Evolutionary conservation across 2,797 vertebrate species (phyloP).

Genomic region (Cetoscarus ocellatus): DNA sequence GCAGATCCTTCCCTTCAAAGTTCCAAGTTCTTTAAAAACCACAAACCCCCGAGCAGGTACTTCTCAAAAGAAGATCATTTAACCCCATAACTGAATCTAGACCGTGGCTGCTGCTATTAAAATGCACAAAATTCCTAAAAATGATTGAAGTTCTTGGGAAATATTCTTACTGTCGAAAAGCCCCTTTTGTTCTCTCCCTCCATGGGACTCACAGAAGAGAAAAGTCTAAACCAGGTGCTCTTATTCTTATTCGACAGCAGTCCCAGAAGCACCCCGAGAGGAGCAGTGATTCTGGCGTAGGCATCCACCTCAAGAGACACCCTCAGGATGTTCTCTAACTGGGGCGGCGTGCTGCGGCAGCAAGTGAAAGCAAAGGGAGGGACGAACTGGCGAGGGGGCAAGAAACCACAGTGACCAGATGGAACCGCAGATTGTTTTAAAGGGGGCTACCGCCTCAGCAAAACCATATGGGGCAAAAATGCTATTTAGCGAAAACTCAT

Average conservation of each 20-base stretch:
- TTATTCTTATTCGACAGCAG: conserved; percentile 38
- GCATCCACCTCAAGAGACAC: conserved; percentile 51
- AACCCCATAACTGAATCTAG: too few species aligned
- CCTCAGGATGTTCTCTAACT: conserved; percentile 60
- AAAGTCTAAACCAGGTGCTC: conserved; percentile 19
- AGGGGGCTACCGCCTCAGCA: conserved; percentile 69
- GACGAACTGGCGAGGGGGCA: conserved; percentile 43
- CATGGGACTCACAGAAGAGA: conserved; percentile 29
- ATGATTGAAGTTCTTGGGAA: too few species aligned
- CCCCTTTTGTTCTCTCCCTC: conserved; percentile 43
- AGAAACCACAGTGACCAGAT: conserved; percentile 79
- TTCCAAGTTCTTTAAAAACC: too few species aligned
- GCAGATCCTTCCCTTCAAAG: too few species aligned
- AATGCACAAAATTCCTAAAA: too few species aligned
- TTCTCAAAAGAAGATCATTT: too few species aligned
- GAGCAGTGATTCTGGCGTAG: conserved; percentile 36
- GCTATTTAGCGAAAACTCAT: conserved; percentile 64
- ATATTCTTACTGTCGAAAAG: conserved; percentile 16
- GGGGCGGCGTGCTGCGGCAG: conserved; percentile 45
- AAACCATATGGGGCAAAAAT: conserved; percentile 73
- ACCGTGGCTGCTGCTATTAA: too few species aligned
- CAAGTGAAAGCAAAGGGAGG: conserved; percentile 59
- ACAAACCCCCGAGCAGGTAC: too few species aligned
- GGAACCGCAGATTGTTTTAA: conserved; percentile 80
- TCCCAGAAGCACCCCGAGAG: conserved; percentile 42